Evolutionary conservation across 2,888 invertebrate species (phyloP), one percentile per base, ranked within the genome.

Genomic region (Eupithecia inturbata): DNA sequence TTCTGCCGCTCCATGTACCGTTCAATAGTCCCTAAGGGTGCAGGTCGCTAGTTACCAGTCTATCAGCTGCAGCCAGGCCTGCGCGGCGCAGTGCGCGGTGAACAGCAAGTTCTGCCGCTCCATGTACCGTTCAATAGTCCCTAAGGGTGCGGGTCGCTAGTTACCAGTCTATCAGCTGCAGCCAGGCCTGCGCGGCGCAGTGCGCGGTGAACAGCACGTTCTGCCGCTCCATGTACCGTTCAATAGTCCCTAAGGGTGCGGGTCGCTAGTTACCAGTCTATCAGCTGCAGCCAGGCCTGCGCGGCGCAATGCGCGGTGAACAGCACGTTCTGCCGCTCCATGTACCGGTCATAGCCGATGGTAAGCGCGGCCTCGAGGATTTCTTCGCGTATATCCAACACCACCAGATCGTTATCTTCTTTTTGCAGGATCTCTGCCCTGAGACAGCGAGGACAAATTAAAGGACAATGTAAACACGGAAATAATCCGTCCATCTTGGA

Each of bases 371-470:
- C 84, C 12, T 92, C 92, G 19, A 95, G 33, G 6, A 95, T 89
- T 75, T 95, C 93, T 77, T 95, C 95, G 0, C 95, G 88, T 7
- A 95, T 84, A 28, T 93, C 92, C 41, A 92, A 88, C 3, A 93
- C 83, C 36, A 93, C 68, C 33, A 93, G 79, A 72, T 95, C 93
- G 12, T 84, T 88, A 66, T 95, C 95, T 78, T 95, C 94, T 72
- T 91, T 92, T 77, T 91, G 90, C 1, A 94, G 81, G 4, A 93
- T 88, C 79, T 94, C 94, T 1, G 89, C 88, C 94, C 94, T 95
- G 49, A 14, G 4, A 57, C 57, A 57, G 12, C 7, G 5, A 64
- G 31, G 1, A 9, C 31, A 31, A 26, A 14, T 26, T 60, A 60
- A n/a, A 53, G 22, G 22, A 57, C 3, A 26, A 14, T 26, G 10